Evolutionary conservation across 2,888 invertebrate species (phyloP), one percentile per base, ranked within the genome.

Genomic region (Dynastes tityus): DNA sequence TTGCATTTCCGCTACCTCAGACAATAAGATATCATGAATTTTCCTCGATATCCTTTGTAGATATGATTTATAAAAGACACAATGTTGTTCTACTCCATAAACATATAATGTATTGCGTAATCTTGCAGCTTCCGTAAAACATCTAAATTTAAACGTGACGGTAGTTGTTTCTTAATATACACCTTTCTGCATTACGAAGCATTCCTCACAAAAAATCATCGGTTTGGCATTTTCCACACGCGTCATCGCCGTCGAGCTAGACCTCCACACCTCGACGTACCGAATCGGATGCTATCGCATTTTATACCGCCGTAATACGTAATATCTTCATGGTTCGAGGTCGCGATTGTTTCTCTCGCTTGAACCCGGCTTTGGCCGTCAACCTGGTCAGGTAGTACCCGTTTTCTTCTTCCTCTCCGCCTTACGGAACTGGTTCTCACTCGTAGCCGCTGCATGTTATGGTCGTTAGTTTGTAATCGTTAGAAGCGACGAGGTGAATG

Each of bases 311-410:
- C 55, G 45, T 55, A 55, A 55, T 55, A 55, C 22, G 55, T 55
- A 45, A 45, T 45, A 45, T 45, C 45, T 40, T 63, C 40, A n/a
- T n/a, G 65, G 53, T 65, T 80, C 80, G 78, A 71, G 65, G 80
- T 81, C 70, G 80, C 71, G 27, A 27, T 49, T 79, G 73, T 64
- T 80, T 73, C 29, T 71, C 79, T 61, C n/a, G 81, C 82, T 82
- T 83, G 77, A 84, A 80, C 71, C 32, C 70, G 83, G 81, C 83
- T 83, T 82, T 82, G 84, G 83, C 83, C 84, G 79, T 84, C 84
- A 84, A 84, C 84, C 83, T 83, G 84, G 82, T 82, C 83, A 79
- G 73, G 61, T 80, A 78, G 49, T 80, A 77, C 81, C 81, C 80
- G 80, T 82, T 80, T 82, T 74, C 73, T 63, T 82, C 63, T 63